These are phyloP conservation scores for Danionella dracula DNA, from an alignment of 2,797 vertebrate genomes.

Conservation along the genomic window DNA sequence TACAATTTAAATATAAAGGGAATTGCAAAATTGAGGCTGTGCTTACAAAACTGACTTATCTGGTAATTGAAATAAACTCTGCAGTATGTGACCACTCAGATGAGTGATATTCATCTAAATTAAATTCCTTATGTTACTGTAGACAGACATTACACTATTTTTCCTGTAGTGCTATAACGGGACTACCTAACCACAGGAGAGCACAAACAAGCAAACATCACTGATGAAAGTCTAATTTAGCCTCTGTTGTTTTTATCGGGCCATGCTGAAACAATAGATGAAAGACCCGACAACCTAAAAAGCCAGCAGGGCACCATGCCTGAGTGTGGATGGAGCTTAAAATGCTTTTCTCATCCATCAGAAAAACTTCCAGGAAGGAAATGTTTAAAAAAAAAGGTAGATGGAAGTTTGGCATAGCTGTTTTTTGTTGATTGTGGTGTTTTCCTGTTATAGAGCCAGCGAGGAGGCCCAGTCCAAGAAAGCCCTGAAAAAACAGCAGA, in stretches of 20 bases:
- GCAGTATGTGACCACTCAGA: no score
- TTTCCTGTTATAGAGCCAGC: conserved; percentile 70
- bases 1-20: no score
- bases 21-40: no score
- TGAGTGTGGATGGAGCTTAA: neutral
- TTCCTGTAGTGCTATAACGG: conserved; percentile 13
- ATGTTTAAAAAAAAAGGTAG: conserved; percentile 22
- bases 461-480: conserved; percentile 76
- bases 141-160: conserved; percentile 4
- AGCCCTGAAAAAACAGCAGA: conserved; percentile 75
- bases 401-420: conserved; percentile 64
- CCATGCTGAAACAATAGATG: conserved; percentile 22
- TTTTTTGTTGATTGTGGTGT: conserved; percentile 49
- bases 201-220: conserved; percentile 5
- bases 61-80: no score
- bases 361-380: conserved; percentile 10
- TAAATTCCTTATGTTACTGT: neutral
- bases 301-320: neutral
- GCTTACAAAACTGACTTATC: no score
- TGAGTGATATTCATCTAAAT: neutral
- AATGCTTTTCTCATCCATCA: conserved; percentile 7
- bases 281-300: conserved; percentile 1
- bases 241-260: neutral
- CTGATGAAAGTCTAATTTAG: conserved; percentile 21
- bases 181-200: neutral